These are phyloP conservation scores for Anaspis maculata DNA, from an alignment of 2,888 invertebrate genomes.

Conservation along the genomic window DNA sequence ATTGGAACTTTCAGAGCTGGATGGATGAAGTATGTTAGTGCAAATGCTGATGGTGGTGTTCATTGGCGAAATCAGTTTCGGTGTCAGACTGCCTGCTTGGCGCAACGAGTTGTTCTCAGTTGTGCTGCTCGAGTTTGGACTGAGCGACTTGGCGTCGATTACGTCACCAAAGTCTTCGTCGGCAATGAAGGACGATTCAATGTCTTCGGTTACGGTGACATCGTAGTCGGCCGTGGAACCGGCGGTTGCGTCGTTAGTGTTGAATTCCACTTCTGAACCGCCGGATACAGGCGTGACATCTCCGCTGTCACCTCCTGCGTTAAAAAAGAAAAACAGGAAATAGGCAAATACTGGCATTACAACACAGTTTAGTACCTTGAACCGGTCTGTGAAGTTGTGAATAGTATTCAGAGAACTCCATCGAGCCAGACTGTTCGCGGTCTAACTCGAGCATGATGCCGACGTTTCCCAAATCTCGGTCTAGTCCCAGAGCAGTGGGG, in stretches of 20 bases:
- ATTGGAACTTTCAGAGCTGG: conserved; percentile 14
- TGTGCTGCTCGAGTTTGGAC: conserved; percentile 4
- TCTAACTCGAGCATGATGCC: conserved; percentile 43
- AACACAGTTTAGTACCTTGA: conserved; percentile 17
- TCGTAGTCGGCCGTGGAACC: conserved; percentile 56
- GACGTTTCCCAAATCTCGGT: conserved; percentile 47
- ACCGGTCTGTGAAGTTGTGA: conserved; percentile 26
- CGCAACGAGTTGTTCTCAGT: conserved; percentile 21
- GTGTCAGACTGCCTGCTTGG: conserved; percentile 13
- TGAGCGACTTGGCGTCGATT: conserved; percentile 9
- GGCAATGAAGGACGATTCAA: conserved; percentile 23
- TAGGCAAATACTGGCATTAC: not conserved
- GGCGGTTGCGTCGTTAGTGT: conserved; percentile 60
- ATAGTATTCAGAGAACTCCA: conserved; percentile 39
- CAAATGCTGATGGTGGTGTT: conserved; percentile 22
- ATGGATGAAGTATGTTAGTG: conserved; percentile 23
- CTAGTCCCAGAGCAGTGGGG: conserved; percentile 46
- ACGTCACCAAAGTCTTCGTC: conserved; percentile 20
- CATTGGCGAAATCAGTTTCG: conserved; percentile 22
- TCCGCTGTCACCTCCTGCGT: conserved; percentile 43
- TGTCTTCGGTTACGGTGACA: conserved; percentile 44
- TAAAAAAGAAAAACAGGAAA: conserved; percentile 1
- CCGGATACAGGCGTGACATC: conserved; percentile 63
- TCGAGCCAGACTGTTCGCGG: conserved; percentile 31
- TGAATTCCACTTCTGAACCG: conserved; percentile 55